Conservation (phyloP, 2,888 invertebrate genomes). For the Melikaiella ostensackeni region DNA sequence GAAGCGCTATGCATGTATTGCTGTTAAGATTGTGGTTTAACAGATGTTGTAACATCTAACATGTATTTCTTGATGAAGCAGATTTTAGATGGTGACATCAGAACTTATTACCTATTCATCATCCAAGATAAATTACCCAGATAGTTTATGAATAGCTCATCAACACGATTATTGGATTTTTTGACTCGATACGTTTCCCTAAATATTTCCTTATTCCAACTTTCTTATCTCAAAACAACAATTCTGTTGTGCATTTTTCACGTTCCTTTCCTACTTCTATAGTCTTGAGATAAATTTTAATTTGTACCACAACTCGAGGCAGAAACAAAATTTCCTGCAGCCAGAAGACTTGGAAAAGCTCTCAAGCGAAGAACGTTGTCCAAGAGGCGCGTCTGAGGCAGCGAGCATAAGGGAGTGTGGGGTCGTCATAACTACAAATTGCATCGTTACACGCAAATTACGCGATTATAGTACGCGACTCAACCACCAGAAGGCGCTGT, state of each 20-base stretch:
- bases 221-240: not conserved
- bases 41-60: slow-evolving; percentile 28
- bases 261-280: not conserved
- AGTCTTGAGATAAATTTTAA: too few species aligned
- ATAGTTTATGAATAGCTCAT: slow-evolving; percentile 10
- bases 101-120: slow-evolving; percentile 33
- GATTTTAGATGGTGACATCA: slow-evolving; percentile 37
- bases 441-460: slow-evolving; percentile 73
- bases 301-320: not conserved
- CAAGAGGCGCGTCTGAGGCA: not conserved
- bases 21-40: not conserved
- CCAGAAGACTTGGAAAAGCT: not conserved
- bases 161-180: not conserved
- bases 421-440: slow-evolving; percentile 70
- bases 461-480: slow-evolving; percentile 65
- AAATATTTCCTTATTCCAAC: not conserved
- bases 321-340: not conserved
- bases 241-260: not conserved
- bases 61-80: slow-evolving; percentile 20
- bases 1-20: slow-evolving; percentile 1
- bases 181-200: not conserved
- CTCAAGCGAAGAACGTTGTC: not conserved
- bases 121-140: slow-evolving; percentile 5
- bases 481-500: slow-evolving; percentile 48
- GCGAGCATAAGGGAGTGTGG: slow-evolving; percentile 41